Evolutionary conservation across 1,140 invertebrate genomes (phyloP), one percentile per base, ranked within the genome.

Genomic region (Acarapis woodi): DNA sequence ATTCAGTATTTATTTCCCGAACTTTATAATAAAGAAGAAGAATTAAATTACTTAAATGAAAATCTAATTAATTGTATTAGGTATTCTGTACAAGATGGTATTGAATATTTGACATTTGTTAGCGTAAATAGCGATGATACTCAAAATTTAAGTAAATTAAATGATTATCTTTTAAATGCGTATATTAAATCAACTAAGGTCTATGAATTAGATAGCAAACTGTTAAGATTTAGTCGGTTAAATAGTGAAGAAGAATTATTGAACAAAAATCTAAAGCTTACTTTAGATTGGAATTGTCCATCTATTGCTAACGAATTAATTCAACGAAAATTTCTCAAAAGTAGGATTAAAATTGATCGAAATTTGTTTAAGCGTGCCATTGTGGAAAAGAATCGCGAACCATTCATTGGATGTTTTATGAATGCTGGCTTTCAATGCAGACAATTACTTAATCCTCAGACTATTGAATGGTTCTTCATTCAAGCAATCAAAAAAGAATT

Each of bases 251-350:
- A 39, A 8, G 35, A 29, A 35, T 15, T 42, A n/a, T 33, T 54
- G 16, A 47, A 53, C 35, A 52, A 55, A 44, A 50, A 57, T 35
- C 41, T 60, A 1, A 51, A 51, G 28, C 47, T 60, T n/a, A 54
- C 54, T 5, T 34, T 60, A 14, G 55, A 59, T 40, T 60, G 58
- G 58, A 60, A 60, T 40, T 46, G 52, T 39, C 51, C 55, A 5
- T 51, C 58, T 31, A 44, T 60, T 21, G 58, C 56, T 3, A 36
- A 45, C 18, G 49, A 47, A 14, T 53, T 58, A 47, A 53, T 61
- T 23, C 54, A 59, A 37, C 34, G 51, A 26, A 49, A 48, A 40
- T 51, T 55, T 41, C 53, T 51, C 19, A 49, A 46, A 4, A 38
- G 34, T 32, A 28, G 32, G 31, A 24, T 41, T 24, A 47, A 58